Percentiles rank a stretch among this genome's conserved stretches.
Conservation (phyloP, 2,113 vertebrate species). For the Turdus rufiventris region DNA sequence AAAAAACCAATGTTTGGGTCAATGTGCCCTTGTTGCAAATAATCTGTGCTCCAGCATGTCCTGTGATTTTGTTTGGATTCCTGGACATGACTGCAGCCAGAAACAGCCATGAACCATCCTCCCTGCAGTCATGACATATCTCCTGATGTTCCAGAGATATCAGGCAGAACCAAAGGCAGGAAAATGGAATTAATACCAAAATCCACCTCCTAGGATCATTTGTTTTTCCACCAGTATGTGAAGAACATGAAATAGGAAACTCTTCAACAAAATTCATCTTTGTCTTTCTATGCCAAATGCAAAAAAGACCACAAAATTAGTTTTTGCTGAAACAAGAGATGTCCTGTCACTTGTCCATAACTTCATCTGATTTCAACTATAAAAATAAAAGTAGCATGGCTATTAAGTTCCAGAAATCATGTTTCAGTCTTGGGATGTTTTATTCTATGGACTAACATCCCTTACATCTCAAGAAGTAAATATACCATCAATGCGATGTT, state of each 20-base stretch:
- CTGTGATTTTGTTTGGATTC: neutral
- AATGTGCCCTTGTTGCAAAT: neutral
- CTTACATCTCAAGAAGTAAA: neutral
- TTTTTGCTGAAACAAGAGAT: neutral
- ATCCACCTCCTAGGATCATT: neutral
- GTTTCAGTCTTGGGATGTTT: neutral
- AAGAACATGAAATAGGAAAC: neutral
- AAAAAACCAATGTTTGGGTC: neutral
- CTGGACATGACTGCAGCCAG: neutral
- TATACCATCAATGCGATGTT: neutral
- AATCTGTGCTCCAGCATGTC: neutral
- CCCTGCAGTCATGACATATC: neutral
- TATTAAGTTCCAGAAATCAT: neutral
- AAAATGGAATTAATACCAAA: slow-evolving; percentile 16
- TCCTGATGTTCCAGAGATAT: slow-evolving; percentile 48
- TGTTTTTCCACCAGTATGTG: neutral
- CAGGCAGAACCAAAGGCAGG: neutral
- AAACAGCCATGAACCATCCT: neutral
- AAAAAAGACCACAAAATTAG: neutral
- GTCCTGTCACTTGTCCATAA: neutral
- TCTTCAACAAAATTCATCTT: neutral
- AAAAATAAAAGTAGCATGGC: neutral
- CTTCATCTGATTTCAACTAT: neutral
- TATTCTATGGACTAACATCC: neutral
- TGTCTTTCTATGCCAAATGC: neutral